Base-by-base conservation (phyloP, 2,113 vertebrate genomes). In the Bambusicola thoracicus region DNA sequence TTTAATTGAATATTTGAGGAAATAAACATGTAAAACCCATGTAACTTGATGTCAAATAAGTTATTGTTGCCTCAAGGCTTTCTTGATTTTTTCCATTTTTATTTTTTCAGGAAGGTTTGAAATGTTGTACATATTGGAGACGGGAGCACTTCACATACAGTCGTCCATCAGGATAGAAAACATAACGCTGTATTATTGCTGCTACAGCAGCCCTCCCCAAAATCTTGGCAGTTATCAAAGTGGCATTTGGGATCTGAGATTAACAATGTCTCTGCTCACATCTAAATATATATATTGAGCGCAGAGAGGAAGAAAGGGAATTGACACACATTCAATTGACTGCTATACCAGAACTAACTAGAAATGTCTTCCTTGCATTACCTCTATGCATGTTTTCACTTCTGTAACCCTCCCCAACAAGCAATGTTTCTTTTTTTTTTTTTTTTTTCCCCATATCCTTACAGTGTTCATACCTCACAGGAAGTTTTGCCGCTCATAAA, bases 1-100 rank as follows among this genome's bases (percentile, higher is more conserved):
- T 97, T 93, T 96, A 97, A 97, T 97, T 97, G 97, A 98, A 97
- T 97, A 97, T 97, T 97, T 96, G 78, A 96, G 97, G 98, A 97
- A 97, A 97, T 98, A 98, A 98, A 97, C 97, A 97, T 74, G 95
- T 95, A 96, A 96, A 96, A 93, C 92, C 94, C 94, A 74, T 93
- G 96, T 89, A 93, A 92, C 95, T 96, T 65, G 85, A 97, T 96
- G 92, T 96, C 92, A 73, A 96, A 92, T 93, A 70, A 88, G 85
- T 97, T 94, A 78, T 91, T 75, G 95, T 93, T 88, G 78, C 92
- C 96, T 90, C 77, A 46, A 75, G 79, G 91, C 89, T 93, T 93
- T 88, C 56, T 73, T 81, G 85, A 81, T 82, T 92, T 95, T 84
- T 96, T 58, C 77, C 86, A 85, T 92, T 91, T 94, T 94, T 93